phyloP scores from a whole-genome alignment of 2,888 invertebrate genomes.

The Temnothorax unifasciatus region DNA sequence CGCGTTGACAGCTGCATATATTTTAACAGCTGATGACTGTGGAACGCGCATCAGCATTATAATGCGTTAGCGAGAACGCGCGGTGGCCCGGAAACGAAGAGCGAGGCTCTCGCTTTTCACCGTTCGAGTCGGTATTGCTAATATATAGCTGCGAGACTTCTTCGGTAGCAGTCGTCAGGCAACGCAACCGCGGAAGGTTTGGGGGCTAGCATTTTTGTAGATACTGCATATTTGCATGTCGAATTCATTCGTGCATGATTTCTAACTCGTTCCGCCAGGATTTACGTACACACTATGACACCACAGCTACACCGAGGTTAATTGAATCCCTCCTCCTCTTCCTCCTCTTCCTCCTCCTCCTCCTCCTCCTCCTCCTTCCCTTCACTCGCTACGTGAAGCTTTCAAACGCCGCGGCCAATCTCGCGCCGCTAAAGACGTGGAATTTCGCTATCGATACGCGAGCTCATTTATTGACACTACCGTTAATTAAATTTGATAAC shows the following conservation, averaged over 20 bases:
- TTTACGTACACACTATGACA: conserved; percentile 42
- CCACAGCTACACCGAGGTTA: background rate
- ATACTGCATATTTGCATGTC: conserved; percentile 63
- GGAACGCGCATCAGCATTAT: conserved; percentile 24
- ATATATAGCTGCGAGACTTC: conserved; percentile 38
- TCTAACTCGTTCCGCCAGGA: conserved; percentile 50
- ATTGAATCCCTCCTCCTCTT: background rate
- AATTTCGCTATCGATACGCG: conserved; percentile 2
- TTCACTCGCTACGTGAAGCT: background rate
- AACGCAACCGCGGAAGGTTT: background rate
- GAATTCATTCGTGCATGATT: conserved; percentile 68
- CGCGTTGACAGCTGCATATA: conserved; percentile 54
- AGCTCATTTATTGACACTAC: conserved; percentile 10
- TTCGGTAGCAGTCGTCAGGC: background rate
- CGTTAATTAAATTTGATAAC: conserved; percentile 29
- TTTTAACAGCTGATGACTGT: conserved; percentile 63
- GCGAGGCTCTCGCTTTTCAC: background rate
- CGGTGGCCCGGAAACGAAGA: conserved; percentile 13
- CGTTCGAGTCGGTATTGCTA: conserved; percentile 6
- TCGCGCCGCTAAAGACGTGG: background rate
- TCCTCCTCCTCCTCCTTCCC: no score
- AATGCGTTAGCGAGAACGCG: background rate
- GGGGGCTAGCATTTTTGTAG: conserved; percentile 22
- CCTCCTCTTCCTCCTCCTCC: no score
- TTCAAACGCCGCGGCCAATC: background rate